Evolutionary conservation across 2,888 invertebrate genomes (phyloP).

Genomic region (Yponomeuta malinellus): DNA sequence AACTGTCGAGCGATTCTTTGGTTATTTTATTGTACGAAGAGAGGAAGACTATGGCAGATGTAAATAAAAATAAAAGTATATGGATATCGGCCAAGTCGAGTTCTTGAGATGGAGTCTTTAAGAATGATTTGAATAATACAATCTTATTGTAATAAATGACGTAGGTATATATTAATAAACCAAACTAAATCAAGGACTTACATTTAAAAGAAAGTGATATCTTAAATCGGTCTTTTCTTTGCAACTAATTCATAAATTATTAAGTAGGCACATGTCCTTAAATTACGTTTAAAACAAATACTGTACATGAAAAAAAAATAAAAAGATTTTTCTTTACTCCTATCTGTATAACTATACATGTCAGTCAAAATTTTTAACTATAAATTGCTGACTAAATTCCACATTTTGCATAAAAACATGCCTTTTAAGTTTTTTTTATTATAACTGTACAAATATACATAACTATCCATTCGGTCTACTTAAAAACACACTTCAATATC

Average conservation of each 20-base stretch:
- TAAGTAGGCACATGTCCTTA: conserved; percentile 28
- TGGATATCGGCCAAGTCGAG: not conserved
- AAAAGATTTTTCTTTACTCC: conserved; percentile 26
- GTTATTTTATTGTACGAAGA: not conserved
- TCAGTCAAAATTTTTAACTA: conserved; percentile 32
- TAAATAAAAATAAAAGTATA: not conserved
- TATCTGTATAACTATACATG: conserved; percentile 24
- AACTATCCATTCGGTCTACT: conserved; percentile 18
- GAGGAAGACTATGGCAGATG: not conserved
- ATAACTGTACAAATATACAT: conserved; percentile 42
- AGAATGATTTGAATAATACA: not conserved
- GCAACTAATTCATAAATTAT: conserved; percentile 27
- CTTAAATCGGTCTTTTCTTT: conserved; percentile 27
- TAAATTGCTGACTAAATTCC: conserved; percentile 28
- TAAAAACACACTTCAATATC: conserved; percentile 19
- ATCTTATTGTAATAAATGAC: not conserved
- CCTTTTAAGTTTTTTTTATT: conserved; percentile 17
- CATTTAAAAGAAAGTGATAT: conserved; percentile 24
- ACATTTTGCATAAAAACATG: conserved; percentile 17
- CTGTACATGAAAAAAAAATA: conserved; percentile 47
- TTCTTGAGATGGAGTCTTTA: not conserved
- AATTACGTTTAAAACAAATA: conserved; percentile 27
- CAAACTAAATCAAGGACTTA: conserved; percentile 14
- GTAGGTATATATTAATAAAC: not conserved
- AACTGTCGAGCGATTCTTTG: conserved; percentile 8